Percentiles rank a stretch among this genome's conserved stretches.
Conservation (phyloP, 2,797 vertebrate genomes). For the Sciurus carolinensis region DNA sequence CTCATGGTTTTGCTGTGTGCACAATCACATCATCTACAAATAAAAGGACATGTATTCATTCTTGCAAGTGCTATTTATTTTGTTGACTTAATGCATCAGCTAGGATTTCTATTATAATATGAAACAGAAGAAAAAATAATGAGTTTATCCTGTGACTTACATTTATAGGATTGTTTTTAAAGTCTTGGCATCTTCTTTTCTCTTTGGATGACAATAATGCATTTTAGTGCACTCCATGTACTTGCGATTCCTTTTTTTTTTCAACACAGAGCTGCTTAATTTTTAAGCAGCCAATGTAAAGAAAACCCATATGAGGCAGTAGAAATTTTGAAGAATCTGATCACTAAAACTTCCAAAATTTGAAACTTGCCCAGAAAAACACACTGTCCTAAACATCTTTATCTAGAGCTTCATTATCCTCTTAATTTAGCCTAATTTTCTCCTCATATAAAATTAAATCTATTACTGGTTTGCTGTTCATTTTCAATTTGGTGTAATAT, state of each 20-base stretch:
- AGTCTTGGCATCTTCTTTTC: not conserved
- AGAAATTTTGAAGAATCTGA: conserved; percentile 34
- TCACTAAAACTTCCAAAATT: not conserved
- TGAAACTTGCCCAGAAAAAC: not conserved
- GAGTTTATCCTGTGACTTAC: not conserved
- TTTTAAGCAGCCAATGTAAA: not conserved
- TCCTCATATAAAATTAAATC: not conserved
- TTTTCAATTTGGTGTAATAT: not conserved
- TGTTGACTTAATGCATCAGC: not conserved
- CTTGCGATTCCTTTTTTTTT: not conserved
- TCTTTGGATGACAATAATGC: not conserved
- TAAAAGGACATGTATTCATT: not conserved
- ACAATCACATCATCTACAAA: not conserved
- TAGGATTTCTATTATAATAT: not conserved
- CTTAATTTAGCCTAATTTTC: conserved; percentile 14
- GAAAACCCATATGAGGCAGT: not conserved
- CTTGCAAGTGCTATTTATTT: not conserved
- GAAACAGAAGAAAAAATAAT: not conserved
- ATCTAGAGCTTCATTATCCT: not conserved
- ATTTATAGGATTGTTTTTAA: not conserved
- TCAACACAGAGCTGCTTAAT: not conserved
- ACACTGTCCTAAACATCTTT: not conserved
- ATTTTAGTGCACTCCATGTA: not conserved
- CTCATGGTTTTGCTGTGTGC: not conserved
- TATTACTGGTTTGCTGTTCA: not conserved